Conservation (phyloP, 1,140 invertebrate species). For the Glossosoma conforme region DNA sequence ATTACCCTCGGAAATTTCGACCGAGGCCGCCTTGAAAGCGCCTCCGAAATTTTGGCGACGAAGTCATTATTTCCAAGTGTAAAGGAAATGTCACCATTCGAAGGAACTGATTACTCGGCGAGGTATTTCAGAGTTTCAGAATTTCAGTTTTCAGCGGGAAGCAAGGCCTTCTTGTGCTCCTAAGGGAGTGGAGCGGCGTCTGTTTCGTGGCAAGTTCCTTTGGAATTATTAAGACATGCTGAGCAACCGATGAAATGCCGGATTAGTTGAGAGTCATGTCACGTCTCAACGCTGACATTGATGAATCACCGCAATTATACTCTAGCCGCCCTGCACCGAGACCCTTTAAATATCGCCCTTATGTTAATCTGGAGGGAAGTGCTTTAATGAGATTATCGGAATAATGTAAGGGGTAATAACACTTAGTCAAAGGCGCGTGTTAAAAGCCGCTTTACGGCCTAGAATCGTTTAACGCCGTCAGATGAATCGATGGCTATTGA, state of each 20-base stretch:
- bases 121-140: no score
- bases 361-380: conserved; percentile 15
- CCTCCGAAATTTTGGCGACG: background rate
- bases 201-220: background rate
- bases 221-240: conserved; percentile 12
- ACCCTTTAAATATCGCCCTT: conserved; percentile 1
- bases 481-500: no score
- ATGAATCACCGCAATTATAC: conserved; percentile 21
- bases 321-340: conserved; percentile 1
- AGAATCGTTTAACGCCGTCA: no score
- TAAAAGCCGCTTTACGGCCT: no score
- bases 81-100: background rate
- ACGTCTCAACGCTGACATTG: conserved; percentile 10
- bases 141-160: no score
- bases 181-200: background rate
- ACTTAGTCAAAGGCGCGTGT: conserved; percentile 1
- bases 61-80: background rate
- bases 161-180: background rate
- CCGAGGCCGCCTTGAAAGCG: background rate
- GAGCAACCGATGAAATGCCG: conserved; percentile 14
- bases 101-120: background rate
- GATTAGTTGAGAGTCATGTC: conserved; percentile 18
- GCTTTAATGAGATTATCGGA: conserved; percentile 3
- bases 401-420: conserved; percentile 3
- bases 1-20: conserved; percentile 3